Evolutionary conservation across 2,113 vertebrate genomes (phyloP).

Genomic region (Zosterops borbonicus): DNA sequence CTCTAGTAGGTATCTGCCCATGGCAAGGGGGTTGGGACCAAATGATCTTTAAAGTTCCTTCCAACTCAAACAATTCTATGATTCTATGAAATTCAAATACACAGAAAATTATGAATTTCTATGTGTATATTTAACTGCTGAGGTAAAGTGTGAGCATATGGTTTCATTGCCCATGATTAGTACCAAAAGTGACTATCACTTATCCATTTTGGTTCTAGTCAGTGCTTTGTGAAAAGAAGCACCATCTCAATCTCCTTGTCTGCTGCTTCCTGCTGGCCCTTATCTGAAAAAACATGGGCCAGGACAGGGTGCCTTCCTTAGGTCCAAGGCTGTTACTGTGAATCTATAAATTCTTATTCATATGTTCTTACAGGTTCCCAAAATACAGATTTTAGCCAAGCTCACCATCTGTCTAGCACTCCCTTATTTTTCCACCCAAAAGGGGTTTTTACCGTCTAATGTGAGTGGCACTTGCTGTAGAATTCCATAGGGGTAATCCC

Average conservation of each 20-base stretch:
- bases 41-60: neutral
- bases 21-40: accelerated
- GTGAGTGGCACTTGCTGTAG: neutral
- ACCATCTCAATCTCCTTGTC: neutral
- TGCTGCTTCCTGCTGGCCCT: neutral
- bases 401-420: neutral
- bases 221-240: neutral
- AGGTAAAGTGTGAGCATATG: neutral
- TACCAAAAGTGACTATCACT: neutral
- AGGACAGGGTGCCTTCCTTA: neutral
- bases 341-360: neutral
- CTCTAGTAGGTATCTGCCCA: neutral
- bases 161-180: neutral
- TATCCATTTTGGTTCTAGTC: neutral
- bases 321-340: neutral
- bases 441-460: neutral
- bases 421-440: neutral
- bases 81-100: neutral
- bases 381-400: neutral
- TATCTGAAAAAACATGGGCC: accelerated
- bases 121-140: neutral
- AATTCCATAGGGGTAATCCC: neutral
- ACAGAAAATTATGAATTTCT: neutral
- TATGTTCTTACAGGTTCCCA: neutral
- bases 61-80: neutral